Base-by-base conservation (phyloP, 1,140 invertebrate genomes). In the Drosophila littoralis region DNA sequence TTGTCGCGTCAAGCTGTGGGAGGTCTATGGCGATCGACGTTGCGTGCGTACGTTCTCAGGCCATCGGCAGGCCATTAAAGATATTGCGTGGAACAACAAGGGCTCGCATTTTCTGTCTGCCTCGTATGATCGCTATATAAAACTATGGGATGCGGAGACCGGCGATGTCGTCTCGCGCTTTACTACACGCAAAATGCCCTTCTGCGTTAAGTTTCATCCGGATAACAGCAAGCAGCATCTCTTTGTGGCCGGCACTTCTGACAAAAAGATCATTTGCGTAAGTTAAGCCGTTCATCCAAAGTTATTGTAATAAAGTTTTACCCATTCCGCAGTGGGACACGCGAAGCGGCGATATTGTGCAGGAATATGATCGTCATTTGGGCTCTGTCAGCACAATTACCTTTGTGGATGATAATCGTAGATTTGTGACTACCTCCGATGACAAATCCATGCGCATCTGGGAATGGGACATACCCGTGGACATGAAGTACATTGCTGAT, bases 401-500 rank as follows among this genome's bases (percentile, higher is more conserved):
- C 5, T 99, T 99, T 93, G 98, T 99, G 12, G 99, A 99, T 93
- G 98, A 99, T 83, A 99, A 99, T 93, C 93, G 98, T 58, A 93
- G 98, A 90, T 99, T 99, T 94, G 98, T 99, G 0, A 98, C 98
- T 10, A 99, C 99, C 0, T 99, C 98, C 0, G 99, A 99, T 93
- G 99, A 99, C 92, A 99, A 99, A 93, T 99, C 98, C 93, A 93
- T 99, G 71, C 93, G 99, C 57, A 98, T 99, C 59, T 99, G 99
- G 99, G 99, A 99, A 95, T 99, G 99, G 98, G 98, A 99, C 92
- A 99, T 99, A 92, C 99, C 99, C 0, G 99, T 99, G 3, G 99
- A 99, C 92, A 99, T 99, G 96, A 99, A 99, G 92, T 99, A 99
- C 91, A 99, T 99, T 83, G 98, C 99, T n/a, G 99, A 99, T 94